Evolutionary conservation across 2,113 vertebrate species (phyloP), one percentile per base, ranked within the genome.

Genomic region (Perccottus glenii): DNA sequence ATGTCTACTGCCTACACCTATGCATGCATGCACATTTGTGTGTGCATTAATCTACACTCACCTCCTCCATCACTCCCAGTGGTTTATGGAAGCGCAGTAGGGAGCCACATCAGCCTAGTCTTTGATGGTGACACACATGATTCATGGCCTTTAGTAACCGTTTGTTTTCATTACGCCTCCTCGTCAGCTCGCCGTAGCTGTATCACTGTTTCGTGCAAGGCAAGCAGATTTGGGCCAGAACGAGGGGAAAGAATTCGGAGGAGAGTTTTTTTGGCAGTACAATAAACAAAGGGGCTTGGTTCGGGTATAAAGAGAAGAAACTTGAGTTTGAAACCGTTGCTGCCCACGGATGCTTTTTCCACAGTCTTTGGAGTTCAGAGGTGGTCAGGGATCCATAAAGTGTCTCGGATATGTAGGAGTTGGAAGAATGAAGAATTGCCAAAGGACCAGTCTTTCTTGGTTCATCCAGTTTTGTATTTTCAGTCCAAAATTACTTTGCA

Each of bases 161-260:
- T 90, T 91, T 87, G 87, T 90, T 91, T 87, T 90, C 84, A 87
- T 90, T 90, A 85, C 59, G 80, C 85, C 82, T 84, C 75, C 77
- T 70, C 81, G 80, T 82, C 80, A 79, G 75, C 69, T 46, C 53
- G 35, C 85, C 70, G 47, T 52, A 67, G 75, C 78, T 75, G 67
- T 74, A 84, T 88, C 82, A 46, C 49, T 4, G 45, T 72, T 87
- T 84, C 62, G 52, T 89, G 88, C 87, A 85, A 80, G 32, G 58
- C 85, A 77, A 85, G 85, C 88, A 77, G 55, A 84, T 82, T 84
- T 65, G 27, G 82, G 83, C 77, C 83, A 72, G 76, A 85, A 87
- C 9, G 81, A 83, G 40, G 68, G 70, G 88, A 83, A 89, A 88
- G 85, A 87, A 83, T 87, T 86, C 67, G 44, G 27, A 80, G 79